Conservation (phyloP, 2,888 invertebrate genomes). For the Eurytoma californica region DNA sequence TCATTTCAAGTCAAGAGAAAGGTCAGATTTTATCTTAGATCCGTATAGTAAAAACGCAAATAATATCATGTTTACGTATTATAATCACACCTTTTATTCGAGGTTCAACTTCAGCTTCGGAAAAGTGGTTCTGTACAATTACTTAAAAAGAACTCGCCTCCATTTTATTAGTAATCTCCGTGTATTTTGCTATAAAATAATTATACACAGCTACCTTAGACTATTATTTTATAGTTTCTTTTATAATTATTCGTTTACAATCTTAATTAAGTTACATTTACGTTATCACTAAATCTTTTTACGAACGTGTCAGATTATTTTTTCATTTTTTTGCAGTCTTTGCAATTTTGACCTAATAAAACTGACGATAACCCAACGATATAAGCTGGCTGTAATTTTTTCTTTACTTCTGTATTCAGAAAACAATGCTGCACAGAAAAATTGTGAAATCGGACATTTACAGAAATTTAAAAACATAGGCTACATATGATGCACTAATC, state of each 20-base stretch:
- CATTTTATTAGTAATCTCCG: constrained; percentile 67
- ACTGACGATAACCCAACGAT: constrained; percentile 18
- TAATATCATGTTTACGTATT: background rate
- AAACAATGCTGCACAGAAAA: constrained; percentile 21
- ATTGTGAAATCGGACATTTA: constrained; percentile 10
- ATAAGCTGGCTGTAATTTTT: background rate
- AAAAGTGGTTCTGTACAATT: constrained; percentile 48
- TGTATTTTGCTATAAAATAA: constrained; percentile 73
- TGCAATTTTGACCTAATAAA: constrained; percentile 1
- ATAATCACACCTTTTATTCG: background rate
- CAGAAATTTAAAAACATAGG: constrained; percentile 14
- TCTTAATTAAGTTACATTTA: constrained; percentile 58
- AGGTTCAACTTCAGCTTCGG: constrained; percentile 8
- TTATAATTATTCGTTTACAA: constrained; percentile 62
- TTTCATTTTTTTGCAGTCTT: background rate
- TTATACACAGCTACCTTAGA: constrained; percentile 67
- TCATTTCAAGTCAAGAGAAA: background rate
- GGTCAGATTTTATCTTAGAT: background rate
- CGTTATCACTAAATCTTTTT: constrained; percentile 48
- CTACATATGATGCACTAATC: too few species aligned
- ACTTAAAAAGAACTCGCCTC: constrained; percentile 44
- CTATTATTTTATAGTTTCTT: constrained; percentile 55
- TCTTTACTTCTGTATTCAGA: background rate
- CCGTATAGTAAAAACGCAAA: background rate
- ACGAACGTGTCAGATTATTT: constrained; percentile 41